Conservation (phyloP, 2,888 invertebrate species). For the Prostheceraeus crozeri region DNA sequence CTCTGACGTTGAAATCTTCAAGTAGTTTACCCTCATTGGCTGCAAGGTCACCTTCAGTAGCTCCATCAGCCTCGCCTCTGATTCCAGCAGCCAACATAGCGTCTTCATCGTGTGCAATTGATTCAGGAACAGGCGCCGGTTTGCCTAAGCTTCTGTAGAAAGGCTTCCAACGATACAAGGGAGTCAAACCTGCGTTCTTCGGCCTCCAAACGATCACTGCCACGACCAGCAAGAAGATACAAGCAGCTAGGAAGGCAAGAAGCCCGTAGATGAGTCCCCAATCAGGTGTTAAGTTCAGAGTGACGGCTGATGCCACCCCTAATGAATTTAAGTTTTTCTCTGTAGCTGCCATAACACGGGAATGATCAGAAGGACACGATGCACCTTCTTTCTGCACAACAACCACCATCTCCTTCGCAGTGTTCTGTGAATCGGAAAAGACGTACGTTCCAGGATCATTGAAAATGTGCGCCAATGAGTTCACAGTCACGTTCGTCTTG, state of each 20-base stretch:
- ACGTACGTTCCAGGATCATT: conserved; percentile 51
- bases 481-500: conserved; percentile 49
- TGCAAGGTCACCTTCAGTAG: background rate
- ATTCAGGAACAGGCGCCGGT: no score
- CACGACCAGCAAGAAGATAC: conserved; percentile 47
- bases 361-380: conserved; percentile 44
- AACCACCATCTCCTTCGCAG: conserved; percentile 47
- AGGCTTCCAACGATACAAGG: conserved; percentile 3
- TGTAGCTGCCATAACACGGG: conserved; percentile 46
- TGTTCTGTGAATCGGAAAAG: conserved; percentile 48
- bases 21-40: conserved; percentile 37
- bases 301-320: no score
- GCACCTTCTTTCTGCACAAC: conserved; percentile 48
- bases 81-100: background rate
- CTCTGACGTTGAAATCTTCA: conserved; percentile 53
- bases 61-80: background rate
- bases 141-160: no score
- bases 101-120: no score
- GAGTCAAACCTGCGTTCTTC: background rate
- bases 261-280: conserved; percentile 47
- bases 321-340: no score
- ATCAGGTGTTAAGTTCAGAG: conserved; percentile 49
- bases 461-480: conserved; percentile 50
- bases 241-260: conserved; percentile 45
- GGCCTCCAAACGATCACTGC: conserved; percentile 52